Base-by-base conservation (phyloP, 2,797 vertebrate species). In the Rhinella marina region DNA sequence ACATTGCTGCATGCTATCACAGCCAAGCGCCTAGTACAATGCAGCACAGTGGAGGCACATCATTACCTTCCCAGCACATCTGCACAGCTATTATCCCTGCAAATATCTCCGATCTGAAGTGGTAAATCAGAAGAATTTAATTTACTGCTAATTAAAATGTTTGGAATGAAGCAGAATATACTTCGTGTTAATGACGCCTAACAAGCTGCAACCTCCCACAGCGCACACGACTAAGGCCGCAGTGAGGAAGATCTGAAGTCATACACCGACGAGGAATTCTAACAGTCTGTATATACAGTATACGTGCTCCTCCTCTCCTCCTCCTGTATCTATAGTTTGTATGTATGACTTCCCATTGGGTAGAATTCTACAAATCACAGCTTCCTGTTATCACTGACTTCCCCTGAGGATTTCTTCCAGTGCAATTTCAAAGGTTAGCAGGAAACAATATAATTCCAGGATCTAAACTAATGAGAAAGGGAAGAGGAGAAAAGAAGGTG, bases 71-170 rank as follows among this genome's bases (percentile, higher is more conserved):
- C 50, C 50, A 27, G 41, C 50, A n/a, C 75, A 25, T 77, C 75
- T 77, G 75, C 13, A 54, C 48, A 54, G 75, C 50, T 12, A 77
- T 54, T 77, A 76, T 13, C 5, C 23, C 73, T 52, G 10, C 10
- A 14, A 54, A 77, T 54, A 50, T 14, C 54, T n/a, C n/a, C 14
- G 5, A 12, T 7, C 75, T 77, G 73, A 52, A 52, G 73, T 11
- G 50, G 41, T 41, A 80, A 80, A 61, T 61, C 27, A 21, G 56
- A 14, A 27, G 27, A 80, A 80, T 56, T 32, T 29, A 11, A 61
- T 80, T 80, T 59, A 27, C 25, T 80, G 56, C 78, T 61, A 61
- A 80, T 59, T 80, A 61, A 59, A 80, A 80, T 80, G 56, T 80
- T 61, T 59, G 27, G 25, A 61, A 54, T 6, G 56, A 27, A 80